phyloP scores from a whole-genome alignment of 2,113 vertebrate species.

The Psilopsiagon aymara region DNA sequence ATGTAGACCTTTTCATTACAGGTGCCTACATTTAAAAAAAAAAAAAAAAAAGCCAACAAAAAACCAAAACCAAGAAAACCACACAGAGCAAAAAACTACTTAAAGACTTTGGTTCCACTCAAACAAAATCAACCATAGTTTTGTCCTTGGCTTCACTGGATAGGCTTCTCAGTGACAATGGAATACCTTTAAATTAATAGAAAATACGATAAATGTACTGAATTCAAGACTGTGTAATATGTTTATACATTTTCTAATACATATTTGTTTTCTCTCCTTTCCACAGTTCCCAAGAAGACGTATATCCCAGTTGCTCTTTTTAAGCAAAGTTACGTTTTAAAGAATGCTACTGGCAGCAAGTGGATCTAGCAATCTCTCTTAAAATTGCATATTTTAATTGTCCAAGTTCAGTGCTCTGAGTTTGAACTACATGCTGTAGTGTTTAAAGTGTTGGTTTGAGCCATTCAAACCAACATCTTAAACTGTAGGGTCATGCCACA shows the following conservation, averaged over 20 bases:
- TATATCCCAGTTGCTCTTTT: background rate
- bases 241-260: background rate
- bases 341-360: background rate
- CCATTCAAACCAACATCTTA: slow-evolving; percentile 13
- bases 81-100: fast-evolving
- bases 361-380: background rate
- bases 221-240: background rate
- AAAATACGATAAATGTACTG: background rate
- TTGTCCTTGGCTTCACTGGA: background rate
- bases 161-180: background rate
- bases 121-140: background rate
- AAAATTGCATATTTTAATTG: background rate
- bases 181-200: background rate
- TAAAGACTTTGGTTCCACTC: background rate
- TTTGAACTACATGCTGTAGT: background rate
- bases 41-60: background rate
- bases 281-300: background rate
- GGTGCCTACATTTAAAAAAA: background rate
- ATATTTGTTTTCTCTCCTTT: background rate
- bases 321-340: background rate
- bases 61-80: background rate
- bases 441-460: background rate
- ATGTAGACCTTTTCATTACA: background rate
- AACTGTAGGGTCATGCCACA: background rate
- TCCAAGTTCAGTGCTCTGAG: background rate